Evolutionary conservation across 2,888 invertebrate species (phyloP).

Genomic region (Noctuana brunneofusca): DNA sequence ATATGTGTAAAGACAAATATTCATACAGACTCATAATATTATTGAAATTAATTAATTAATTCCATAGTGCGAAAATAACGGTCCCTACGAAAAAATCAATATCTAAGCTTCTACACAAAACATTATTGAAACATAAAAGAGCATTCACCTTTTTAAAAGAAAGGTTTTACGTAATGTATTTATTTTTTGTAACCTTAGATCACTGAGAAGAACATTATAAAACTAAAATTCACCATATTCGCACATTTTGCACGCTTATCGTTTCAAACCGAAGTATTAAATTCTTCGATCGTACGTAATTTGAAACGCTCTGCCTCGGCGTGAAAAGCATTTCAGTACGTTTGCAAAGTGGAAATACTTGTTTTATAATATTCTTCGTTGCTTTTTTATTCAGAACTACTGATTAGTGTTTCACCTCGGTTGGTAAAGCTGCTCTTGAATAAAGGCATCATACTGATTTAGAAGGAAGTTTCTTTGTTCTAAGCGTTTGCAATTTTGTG

Average conservation of each 20-base stretch:
- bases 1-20: not conserved
- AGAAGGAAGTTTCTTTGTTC: not conserved
- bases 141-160: too few species aligned
- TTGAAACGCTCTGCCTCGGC: slow-evolving; percentile 25
- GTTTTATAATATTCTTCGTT: slow-evolving; percentile 20
- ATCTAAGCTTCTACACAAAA: too few species aligned
- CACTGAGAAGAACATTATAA: not conserved
- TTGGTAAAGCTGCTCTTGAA: not conserved
- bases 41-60: too few species aligned
- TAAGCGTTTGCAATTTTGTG: too few species aligned
- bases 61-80: too few species aligned
- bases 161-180: too few species aligned
- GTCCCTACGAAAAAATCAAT: too few species aligned
- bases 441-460: not conserved
- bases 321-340: slow-evolving; percentile 26
- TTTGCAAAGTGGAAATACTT: slow-evolving; percentile 30
- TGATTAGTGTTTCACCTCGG: slow-evolving; percentile 14
- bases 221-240: slow-evolving; percentile 8
- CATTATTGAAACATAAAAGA: too few species aligned
- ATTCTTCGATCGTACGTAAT: slow-evolving; percentile 31
- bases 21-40: not conserved
- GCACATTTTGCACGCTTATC: slow-evolving; percentile 22
- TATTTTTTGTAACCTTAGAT: slow-evolving; percentile 3
- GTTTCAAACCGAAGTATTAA: slow-evolving; percentile 25
- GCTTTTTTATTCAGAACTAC: slow-evolving; percentile 24